Evolutionary conservation across 2,113 vertebrate genomes (phyloP).

Genomic region (Vombatus ursinus): DNA sequence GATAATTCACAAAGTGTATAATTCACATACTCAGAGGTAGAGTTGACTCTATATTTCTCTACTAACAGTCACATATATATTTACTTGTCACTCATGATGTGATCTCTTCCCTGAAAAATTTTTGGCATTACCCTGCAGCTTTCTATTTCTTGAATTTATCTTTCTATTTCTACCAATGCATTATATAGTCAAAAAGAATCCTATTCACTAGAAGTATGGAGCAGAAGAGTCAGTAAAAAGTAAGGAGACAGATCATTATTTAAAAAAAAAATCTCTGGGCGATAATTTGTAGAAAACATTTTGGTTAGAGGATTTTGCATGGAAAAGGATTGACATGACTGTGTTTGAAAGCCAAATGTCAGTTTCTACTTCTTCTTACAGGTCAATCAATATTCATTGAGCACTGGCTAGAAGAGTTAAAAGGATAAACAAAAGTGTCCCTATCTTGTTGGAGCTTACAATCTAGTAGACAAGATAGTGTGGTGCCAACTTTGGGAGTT

Average conservation of each 20-base stretch:
- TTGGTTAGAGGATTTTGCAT: neutral
- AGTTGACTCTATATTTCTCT: neutral
- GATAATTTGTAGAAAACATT: neutral
- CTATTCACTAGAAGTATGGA: neutral
- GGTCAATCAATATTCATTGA: neutral
- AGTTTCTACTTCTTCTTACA: neutral
- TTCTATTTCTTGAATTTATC: neutral
- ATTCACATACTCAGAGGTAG: neutral
- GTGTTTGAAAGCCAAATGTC: neutral
- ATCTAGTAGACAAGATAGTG: neutral
- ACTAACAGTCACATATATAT: neutral
- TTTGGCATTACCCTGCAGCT: neutral
- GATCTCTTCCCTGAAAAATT: neutral
- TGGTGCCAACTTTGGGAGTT: neutral
- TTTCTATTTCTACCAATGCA: neutral
- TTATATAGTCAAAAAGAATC: neutral
- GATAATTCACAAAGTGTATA: neutral
- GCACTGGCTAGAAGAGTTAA: neutral
- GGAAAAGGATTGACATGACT: neutral
- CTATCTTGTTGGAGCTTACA: neutral
- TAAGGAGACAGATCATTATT: neutral
- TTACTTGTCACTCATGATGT: neutral
- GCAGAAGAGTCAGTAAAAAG: neutral
- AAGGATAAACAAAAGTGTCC: neutral
- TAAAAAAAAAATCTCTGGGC: neutral